Percentiles rank a stretch among this genome's conserved stretches.
phyloP scores from a whole-genome alignment of 2,113 vertebrate species.

The Callipepla californica region DNA sequence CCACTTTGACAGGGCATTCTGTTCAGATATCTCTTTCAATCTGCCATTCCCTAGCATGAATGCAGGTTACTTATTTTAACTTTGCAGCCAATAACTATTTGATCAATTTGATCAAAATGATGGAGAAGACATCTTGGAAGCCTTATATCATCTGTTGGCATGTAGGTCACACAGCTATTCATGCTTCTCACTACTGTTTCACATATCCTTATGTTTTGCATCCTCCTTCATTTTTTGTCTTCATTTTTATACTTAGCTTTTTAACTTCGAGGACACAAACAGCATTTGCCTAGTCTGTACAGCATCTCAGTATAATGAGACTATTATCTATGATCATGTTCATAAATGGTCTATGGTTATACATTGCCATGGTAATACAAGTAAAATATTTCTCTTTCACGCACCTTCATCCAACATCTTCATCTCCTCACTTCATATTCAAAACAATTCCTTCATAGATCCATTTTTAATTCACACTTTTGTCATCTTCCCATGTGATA shows the following conservation, averaged over 20 bases:
- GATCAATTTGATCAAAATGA: not conserved
- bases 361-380: not conserved
- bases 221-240: not conserved
- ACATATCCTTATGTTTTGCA: not conserved
- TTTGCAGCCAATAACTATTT: not conserved
- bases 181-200: not conserved
- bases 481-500: not conserved
- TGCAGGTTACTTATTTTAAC: not conserved
- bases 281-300: not conserved
- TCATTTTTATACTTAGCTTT: not conserved
- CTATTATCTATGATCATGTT: not conserved
- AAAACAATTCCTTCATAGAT: not conserved
- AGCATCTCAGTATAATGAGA: not conserved
- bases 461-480: not conserved
- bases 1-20: not conserved
- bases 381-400: not conserved
- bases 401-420: not conserved
- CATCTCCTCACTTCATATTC: not conserved
- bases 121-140: not conserved
- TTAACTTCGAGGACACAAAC: not conserved
- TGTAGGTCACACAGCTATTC: not conserved
- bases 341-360: not conserved
- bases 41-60: not conserved
- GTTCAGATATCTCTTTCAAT: not conserved
- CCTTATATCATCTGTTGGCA: not conserved